These are phyloP conservation scores for Pterocles burchelli DNA, from an alignment of 2,113 vertebrate species.

Conservation along the genomic window DNA sequence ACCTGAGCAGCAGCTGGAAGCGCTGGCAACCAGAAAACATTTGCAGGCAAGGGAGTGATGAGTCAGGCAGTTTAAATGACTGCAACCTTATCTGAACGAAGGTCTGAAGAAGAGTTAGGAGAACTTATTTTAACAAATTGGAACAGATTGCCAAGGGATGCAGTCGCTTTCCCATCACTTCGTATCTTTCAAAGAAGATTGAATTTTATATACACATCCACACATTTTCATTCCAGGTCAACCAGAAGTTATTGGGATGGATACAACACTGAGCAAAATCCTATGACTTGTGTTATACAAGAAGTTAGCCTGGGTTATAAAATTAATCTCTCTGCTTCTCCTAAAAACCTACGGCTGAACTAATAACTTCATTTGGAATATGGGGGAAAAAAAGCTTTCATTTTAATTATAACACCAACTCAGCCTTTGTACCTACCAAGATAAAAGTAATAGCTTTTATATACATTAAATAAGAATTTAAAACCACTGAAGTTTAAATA, in stretches of 20 bases:
- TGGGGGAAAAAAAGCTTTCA: background rate
- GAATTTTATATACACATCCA: constrained; percentile 4
- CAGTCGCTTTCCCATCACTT: constrained; percentile 25
- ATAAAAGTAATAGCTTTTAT: background rate
- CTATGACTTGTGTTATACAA: background rate
- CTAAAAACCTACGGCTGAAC: background rate
- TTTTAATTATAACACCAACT: background rate
- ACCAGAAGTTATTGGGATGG: background rate
- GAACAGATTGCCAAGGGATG: constrained; percentile 4
- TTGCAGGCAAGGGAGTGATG: constrained; percentile 17
- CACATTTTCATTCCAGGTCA: constrained; percentile 11
- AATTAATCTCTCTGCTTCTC: background rate
- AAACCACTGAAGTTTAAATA: background rate
- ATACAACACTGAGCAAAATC: background rate
- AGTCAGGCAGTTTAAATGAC: constrained; percentile 13
- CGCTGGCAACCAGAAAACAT: background rate
- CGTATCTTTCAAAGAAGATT: constrained; percentile 27
- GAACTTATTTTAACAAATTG: constrained; percentile 29
- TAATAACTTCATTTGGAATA: background rate
- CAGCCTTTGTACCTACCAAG: background rate
- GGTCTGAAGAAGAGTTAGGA: constrained; percentile 1
- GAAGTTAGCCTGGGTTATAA: background rate
- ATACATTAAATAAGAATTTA: background rate
- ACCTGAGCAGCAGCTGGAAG: background rate
- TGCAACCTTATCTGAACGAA: constrained; percentile 26